Conservation (phyloP, 2,797 vertebrate genomes). For the Malacoraja senta region DNA sequence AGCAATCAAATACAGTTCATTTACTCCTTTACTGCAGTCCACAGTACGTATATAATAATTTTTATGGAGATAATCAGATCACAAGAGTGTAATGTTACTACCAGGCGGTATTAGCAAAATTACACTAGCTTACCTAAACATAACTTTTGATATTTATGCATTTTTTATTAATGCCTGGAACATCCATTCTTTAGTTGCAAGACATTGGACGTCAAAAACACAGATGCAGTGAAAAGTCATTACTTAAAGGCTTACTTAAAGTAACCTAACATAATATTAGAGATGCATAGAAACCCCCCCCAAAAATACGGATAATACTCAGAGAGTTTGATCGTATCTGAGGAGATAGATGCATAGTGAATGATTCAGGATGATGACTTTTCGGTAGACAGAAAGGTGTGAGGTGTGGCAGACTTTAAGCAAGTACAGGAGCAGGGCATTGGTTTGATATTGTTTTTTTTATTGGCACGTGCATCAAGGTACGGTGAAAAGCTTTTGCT, state of each 20-base stretch:
- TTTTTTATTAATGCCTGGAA: neutral
- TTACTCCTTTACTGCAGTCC: slow-evolving; percentile 21
- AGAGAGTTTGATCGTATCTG: too few species aligned
- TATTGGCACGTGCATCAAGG: too few species aligned
- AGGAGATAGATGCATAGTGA: too few species aligned
- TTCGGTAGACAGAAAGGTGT: too few species aligned
- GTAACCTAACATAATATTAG: slow-evolving; percentile 51
- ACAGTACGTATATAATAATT: slow-evolving; percentile 13
- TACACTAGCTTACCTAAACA: slow-evolving; percentile 11
- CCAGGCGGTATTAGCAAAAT: slow-evolving; percentile 11
- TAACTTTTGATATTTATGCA: neutral
- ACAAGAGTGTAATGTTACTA: neutral
- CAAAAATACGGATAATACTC: too few species aligned
- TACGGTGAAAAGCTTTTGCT: too few species aligned
- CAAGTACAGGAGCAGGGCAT: too few species aligned
- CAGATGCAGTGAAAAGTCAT: neutral
- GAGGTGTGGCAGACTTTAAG: too few species aligned
- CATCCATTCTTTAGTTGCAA: neutral
- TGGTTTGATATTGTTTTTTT: too few species aligned
- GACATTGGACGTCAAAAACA: neutral
- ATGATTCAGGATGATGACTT: too few species aligned
- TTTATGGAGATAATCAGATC: slow-evolving; percentile 26
- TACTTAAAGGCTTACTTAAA: slow-evolving; percentile 54
- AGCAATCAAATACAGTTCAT: slow-evolving; percentile 33
- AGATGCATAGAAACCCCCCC: too few species aligned